Conservation (phyloP, 1,140 invertebrate species). For the Rhopalosiphum maidis region DNA sequence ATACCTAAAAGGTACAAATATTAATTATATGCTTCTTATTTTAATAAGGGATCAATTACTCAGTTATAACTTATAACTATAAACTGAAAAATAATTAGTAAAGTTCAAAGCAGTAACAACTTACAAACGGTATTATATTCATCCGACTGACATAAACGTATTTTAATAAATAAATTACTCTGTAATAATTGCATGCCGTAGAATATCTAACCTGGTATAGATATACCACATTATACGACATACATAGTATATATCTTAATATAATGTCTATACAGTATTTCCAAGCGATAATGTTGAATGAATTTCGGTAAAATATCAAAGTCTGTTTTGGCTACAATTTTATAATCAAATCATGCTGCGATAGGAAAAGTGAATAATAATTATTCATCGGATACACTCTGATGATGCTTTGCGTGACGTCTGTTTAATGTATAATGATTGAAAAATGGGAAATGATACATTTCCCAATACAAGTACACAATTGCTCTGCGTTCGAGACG, state of each 20-base stretch:
- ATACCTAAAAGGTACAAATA: no score
- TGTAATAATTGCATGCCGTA: background rate
- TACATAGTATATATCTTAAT: no score
- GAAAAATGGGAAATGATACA: background rate
- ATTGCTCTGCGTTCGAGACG: background rate
- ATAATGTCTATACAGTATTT: background rate
- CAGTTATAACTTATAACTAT: background rate
- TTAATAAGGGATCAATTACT: background rate
- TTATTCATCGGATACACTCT: slow-evolving; percentile 3
- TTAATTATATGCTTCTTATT: background rate
- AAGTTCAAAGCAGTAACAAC: background rate
- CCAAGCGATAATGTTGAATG: background rate
- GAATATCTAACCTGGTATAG: background rate
- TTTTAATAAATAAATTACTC: background rate
- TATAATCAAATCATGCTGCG: background rate
- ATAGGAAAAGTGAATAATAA: slow-evolving; percentile 34
- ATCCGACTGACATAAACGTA: background rate
- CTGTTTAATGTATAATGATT: background rate
- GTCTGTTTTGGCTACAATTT: background rate
- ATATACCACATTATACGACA: no score
- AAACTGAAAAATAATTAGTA: background rate
- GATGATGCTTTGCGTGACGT: slow-evolving; percentile 33
- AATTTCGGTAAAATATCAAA: background rate
- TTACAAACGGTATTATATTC: background rate
- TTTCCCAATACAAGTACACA: slow-evolving; percentile 11